Base-by-base conservation (phyloP, 92 coral and sea anemone genomes). In the Heteractis magnifica region DNA sequence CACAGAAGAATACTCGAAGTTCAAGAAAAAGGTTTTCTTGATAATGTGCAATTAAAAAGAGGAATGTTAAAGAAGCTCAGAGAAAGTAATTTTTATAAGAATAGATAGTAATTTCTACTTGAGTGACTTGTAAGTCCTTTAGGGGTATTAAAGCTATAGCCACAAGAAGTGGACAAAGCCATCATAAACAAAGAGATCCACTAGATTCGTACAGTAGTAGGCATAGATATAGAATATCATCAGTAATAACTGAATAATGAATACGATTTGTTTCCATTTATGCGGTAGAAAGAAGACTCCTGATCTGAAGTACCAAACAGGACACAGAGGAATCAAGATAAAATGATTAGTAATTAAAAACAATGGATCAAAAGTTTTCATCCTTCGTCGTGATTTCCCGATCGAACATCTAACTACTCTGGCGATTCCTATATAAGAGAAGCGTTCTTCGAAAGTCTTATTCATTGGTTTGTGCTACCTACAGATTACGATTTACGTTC, bases 121-220 rank as follows among this genome's bases (percentile, higher is more conserved):
- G 49, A 7, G 10, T 8, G 14, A 13, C 6, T 68, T 48, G 11
- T 68, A 48, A 11, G 4, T 68, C 9, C 72, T 18, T 68, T 26
- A 68, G 6, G 19, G 70, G 5, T 62, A 62, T 13, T 18, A 62
- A 15, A n/a, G 20, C 73, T 68, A 53, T 68, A 26, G 73, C 6
- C 73, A 68, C 11, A 68, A 13, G 7, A 48, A 68, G 49, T 62
- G 26, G 70, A 18, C 5, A 12, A 18, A 62, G 70, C 23, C 70
- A 62, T 18, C 70, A 5, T 62, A 26, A 68, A 68, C 73, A 68
- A 68, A 68, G 73, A 68, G 73, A 68, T 20, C 73, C 73, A 68
- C 14, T 41, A 68, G 73, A 68, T 26, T 64, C 21, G n/a, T 20
- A 20, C 11, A 20, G 21, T 68, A 8, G 44, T 20, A 7, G 15